These are phyloP conservation scores for Panagrolaimus sp. DNA, from an alignment of 1,140 invertebrate species.

Conservation along the genomic window DNA sequence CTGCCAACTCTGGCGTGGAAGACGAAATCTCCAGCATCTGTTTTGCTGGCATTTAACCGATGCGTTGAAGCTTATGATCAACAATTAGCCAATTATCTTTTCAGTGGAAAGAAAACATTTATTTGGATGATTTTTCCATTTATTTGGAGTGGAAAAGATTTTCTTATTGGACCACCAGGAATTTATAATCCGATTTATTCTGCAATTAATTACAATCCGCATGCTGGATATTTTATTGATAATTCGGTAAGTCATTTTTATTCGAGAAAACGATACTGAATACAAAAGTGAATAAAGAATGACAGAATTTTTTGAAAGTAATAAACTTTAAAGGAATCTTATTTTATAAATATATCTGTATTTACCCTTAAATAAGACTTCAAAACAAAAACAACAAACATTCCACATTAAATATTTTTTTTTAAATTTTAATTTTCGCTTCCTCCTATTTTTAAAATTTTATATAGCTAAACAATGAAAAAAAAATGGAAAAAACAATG, in stretches of 20 bases:
- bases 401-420: too few relatives aligned
- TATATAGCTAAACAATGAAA: too few relatives aligned
- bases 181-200: conserved; percentile 19
- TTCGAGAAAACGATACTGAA: too few relatives aligned
- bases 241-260: not conserved
- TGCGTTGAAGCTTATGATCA: conserved; percentile 16
- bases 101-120: conserved; percentile 2
- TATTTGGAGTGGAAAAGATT: not conserved
- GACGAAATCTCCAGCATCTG: not conserved
- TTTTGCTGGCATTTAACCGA: conserved; percentile 19
- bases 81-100: conserved; percentile 8
- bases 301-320: too few relatives aligned
- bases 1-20: conserved; percentile 21
- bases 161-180: not conserved
- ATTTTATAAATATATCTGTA: too few relatives aligned
- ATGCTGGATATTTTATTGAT: conserved; percentile 16
- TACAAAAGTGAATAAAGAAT: too few relatives aligned
- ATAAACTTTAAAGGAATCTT: too few relatives aligned
- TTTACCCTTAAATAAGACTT: too few relatives aligned
- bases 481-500: too few relatives aligned
- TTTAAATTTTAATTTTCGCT: too few relatives aligned
- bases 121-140: conserved; percentile 16
- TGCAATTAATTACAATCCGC: conserved; percentile 23
- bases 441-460: too few relatives aligned
- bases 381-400: too few relatives aligned